phyloP scores from a whole-genome alignment of 2,888 invertebrate genomes.

The Allacma fusca region DNA sequence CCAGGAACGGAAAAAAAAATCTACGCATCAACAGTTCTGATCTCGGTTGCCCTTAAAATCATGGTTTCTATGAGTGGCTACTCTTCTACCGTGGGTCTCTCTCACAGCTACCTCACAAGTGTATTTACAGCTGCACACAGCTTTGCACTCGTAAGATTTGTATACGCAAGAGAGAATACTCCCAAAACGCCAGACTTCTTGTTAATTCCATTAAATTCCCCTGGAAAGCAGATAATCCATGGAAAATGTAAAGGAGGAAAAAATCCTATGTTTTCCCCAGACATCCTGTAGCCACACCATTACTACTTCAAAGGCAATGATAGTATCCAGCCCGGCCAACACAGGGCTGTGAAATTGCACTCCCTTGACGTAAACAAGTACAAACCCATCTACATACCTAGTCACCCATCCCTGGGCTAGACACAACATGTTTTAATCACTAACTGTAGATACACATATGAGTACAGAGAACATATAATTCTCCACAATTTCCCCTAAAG shows the following conservation, averaged over 20 bases:
- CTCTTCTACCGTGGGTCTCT: no score
- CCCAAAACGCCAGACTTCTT: neutral
- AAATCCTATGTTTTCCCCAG: neutral
- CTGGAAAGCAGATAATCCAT: neutral
- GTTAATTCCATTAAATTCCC: constrained; percentile 4
- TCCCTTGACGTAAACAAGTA: neutral
- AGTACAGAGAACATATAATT: no score
- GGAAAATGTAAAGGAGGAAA: neutral
- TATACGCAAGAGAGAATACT: neutral
- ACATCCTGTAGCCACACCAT: neutral
- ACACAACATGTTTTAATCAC: no score
- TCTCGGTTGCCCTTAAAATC: no score
- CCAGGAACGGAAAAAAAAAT: no score
- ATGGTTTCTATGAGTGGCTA: no score
- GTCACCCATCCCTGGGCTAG: neutral
- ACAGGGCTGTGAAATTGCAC: neutral
- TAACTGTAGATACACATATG: no score
- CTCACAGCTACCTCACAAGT: no score
- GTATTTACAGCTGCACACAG: neutral
- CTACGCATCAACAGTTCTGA: no score
- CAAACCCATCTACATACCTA: neutral
- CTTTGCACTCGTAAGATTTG: no score
- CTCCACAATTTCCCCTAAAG: no score
- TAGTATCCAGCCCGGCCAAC: neutral
- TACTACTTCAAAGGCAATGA: neutral